phyloP scores from a whole-genome alignment of 2,797 vertebrate genomes.

The Halcyon leucocephala region DNA sequence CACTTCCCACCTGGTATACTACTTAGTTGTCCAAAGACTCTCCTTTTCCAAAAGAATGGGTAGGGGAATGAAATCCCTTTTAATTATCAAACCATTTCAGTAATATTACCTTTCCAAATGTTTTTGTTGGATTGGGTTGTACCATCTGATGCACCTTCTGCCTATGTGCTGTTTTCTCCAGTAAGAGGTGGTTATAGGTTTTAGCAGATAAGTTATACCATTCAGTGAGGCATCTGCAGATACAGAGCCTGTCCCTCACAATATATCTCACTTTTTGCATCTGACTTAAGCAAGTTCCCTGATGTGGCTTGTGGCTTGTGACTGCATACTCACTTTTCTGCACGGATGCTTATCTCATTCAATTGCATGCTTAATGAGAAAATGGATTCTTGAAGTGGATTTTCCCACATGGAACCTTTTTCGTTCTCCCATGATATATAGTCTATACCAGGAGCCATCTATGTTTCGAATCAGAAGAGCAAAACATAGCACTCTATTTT shows the following conservation, averaged over 20 bases:
- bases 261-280: neutral
- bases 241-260: neutral
- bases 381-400: conserved; percentile 35
- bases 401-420: neutral
- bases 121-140: neutral
- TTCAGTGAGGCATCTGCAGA: neutral
- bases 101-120: neutral
- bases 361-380: conserved; percentile 30
- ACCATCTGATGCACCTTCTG: neutral
- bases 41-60: neutral
- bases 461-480: neutral
- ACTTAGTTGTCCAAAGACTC: neutral
- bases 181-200: neutral
- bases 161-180: neutral
- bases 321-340: conserved; percentile 8
- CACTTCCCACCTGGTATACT: neutral
- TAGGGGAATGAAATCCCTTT: neutral
- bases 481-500: neutral
- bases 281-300: neutral
- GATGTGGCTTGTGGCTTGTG: neutral
- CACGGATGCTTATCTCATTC: conserved; percentile 60
- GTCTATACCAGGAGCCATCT: conserved; percentile 15
- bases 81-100: conserved; percentile 1
- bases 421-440: conserved; percentile 32
- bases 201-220: neutral